These are phyloP conservation scores for Nomada ruficornis DNA, from an alignment of 2,888 invertebrate genomes.

Conservation along the genomic window DNA sequence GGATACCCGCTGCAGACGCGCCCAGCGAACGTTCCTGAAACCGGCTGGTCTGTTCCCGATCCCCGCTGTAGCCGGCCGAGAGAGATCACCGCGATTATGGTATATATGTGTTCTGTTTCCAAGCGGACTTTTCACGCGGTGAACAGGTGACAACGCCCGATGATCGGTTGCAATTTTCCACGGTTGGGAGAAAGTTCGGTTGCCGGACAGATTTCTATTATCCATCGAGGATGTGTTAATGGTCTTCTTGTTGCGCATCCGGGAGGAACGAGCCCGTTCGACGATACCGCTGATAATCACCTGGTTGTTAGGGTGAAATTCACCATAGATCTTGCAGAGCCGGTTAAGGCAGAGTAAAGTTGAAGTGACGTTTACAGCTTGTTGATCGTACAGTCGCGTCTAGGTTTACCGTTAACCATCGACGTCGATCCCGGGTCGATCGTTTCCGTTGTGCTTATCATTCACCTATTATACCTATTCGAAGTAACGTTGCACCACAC, in stretches of 20 bases:
- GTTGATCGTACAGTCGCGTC: conserved; percentile 17
- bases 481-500: conserved; percentile 9
- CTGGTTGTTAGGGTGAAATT: conserved; percentile 31
- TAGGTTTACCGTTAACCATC: conserved; percentile 52
- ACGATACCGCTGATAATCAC: conserved; percentile 49
- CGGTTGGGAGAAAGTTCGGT: conserved; percentile 51
- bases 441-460: conserved; percentile 40
- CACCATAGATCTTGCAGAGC: too few relatives aligned
- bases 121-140: conserved; percentile 20
- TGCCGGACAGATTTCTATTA: conserved; percentile 13
- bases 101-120: conserved; percentile 44
- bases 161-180: conserved; percentile 11
- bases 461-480: background rate
- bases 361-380: background rate
- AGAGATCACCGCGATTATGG: conserved; percentile 47
- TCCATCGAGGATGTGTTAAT: too few relatives aligned
- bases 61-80: conserved; percentile 25
- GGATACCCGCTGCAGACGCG: conserved; percentile 28
- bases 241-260: background rate
- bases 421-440: conserved; percentile 34
- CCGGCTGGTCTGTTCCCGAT: conserved; percentile 7
- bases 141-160: conserved; percentile 51
- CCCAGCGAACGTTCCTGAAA: conserved; percentile 23
- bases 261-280: background rate
- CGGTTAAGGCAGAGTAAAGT: too few relatives aligned